A percentile compares a stretch with the other conserved stretches of the same genome.
Evolutionary conservation across 2,888 invertebrate species (phyloP).

Genomic region (Melanotus villosus): DNA sequence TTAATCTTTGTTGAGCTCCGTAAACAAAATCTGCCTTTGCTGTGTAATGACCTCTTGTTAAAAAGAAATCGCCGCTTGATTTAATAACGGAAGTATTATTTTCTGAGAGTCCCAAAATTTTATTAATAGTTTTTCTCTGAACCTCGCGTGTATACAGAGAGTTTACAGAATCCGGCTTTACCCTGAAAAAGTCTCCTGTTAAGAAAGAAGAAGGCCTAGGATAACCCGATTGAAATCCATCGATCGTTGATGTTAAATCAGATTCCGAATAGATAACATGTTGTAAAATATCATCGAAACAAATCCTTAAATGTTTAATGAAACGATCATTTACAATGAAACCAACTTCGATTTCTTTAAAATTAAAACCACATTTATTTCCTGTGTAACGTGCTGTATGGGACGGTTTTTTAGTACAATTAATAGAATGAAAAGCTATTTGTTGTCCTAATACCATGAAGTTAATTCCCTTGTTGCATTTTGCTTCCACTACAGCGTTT

Average conservation of each 20-base stretch:
- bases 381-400: slow-evolving; percentile 67
- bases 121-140: slow-evolving; percentile 60
- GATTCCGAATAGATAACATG: slow-evolving; percentile 72
- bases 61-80: slow-evolving; percentile 60
- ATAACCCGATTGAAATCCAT: slow-evolving; percentile 69
- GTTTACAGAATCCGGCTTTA: slow-evolving; percentile 57
- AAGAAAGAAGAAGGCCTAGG: slow-evolving; percentile 68
- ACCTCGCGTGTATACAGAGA: slow-evolving; percentile 58
- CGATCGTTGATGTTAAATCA: slow-evolving; percentile 68
- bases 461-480: slow-evolving; percentile 49
- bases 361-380: slow-evolving; percentile 67
- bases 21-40: slow-evolving; percentile 77
- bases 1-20: slow-evolving; percentile 72
- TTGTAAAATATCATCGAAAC: slow-evolving; percentile 70
- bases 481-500: slow-evolving; percentile 33
- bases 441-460: slow-evolving; percentile 48
- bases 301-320: slow-evolving; percentile 70
- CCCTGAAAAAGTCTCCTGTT: slow-evolving; percentile 70
- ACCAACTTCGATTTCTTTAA: slow-evolving; percentile 68
- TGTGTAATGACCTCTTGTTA: slow-evolving; percentile 75
- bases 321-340: slow-evolving; percentile 69
- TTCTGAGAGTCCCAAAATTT: slow-evolving; percentile 56
- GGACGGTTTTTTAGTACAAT: slow-evolving; percentile 66
- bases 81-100: slow-evolving; percentile 68
- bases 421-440: slow-evolving; percentile 65